A percentile compares a stretch with the other conserved stretches of the same genome.
Evolutionary conservation across 1,140 invertebrate genomes (phyloP).

Genomic region (Brachionus asplanchnoidis): DNA sequence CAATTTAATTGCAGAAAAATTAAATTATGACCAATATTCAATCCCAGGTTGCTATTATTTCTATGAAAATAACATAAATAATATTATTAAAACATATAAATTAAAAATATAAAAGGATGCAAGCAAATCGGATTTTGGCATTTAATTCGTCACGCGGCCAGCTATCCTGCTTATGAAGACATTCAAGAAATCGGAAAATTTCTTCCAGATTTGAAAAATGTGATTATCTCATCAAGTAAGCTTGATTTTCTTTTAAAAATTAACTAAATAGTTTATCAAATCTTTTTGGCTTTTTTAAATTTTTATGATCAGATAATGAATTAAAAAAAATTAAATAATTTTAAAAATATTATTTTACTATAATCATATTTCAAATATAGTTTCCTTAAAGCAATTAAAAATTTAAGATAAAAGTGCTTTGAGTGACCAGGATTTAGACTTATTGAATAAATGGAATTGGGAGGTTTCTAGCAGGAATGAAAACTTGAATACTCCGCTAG

Average conservation of each 20-base stretch:
- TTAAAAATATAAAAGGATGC: not conserved
- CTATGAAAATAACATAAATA: not conserved
- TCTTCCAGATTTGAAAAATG: not conserved
- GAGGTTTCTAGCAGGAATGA: not conserved
- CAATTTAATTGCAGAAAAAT: conserved; percentile 1
- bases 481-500: not conserved
- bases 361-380: too few relatives aligned
- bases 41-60: not conserved
- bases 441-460: not conserved
- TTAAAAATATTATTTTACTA: too few relatives aligned
- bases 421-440: not conserved
- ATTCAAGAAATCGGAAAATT: not conserved
- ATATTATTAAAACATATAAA: not conserved
- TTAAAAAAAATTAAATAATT: too few relatives aligned
- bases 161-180: conserved; percentile 3
- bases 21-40: not conserved
- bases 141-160: not conserved
- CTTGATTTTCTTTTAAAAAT: too few relatives aligned
- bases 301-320: too few relatives aligned
- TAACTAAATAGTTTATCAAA: too few relatives aligned
- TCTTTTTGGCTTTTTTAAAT: too few relatives aligned
- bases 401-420: not conserved
- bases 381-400: not conserved
- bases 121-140: conserved; percentile 36
- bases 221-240: not conserved